Evolutionary conservation across 2,797 vertebrate species (phyloP).

Genomic region (Petrocephalus sullivani): DNA sequence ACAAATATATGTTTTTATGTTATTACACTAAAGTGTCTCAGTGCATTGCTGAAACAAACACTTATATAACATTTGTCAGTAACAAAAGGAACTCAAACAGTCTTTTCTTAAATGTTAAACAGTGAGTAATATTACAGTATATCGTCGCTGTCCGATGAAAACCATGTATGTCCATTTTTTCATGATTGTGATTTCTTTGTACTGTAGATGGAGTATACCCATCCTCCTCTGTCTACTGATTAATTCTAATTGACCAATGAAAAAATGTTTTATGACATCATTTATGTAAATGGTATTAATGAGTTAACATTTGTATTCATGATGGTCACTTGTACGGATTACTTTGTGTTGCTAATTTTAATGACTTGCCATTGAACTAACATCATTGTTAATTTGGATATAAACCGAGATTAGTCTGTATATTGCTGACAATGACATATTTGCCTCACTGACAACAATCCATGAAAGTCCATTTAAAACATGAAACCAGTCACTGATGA

Average conservation of each 20-base stretch:
- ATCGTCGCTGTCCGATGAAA: neutral
- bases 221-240: neutral
- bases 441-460: neutral
- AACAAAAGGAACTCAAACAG: slow-evolving; percentile 14
- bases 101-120: slow-evolving; percentile 25
- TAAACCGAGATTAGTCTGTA: neutral
- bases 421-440: neutral
- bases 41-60: slow-evolving; percentile 24
- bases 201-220: neutral
- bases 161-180: neutral
- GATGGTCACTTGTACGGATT: neutral
- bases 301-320: neutral
- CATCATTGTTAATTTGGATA: neutral
- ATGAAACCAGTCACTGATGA: neutral
- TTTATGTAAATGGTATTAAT: neutral
- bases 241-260: neutral
- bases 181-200: neutral
- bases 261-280: neutral
- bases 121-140: slow-evolving; percentile 13
- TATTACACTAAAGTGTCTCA: slow-evolving; percentile 17
- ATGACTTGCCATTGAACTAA: neutral
- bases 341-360: neutral
- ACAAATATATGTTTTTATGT: slow-evolving; percentile 16
- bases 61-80: slow-evolving; percentile 5
- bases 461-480: neutral